Conservation (phyloP, 2,888 invertebrate species). For the Aproaerema taeniolella region DNA sequence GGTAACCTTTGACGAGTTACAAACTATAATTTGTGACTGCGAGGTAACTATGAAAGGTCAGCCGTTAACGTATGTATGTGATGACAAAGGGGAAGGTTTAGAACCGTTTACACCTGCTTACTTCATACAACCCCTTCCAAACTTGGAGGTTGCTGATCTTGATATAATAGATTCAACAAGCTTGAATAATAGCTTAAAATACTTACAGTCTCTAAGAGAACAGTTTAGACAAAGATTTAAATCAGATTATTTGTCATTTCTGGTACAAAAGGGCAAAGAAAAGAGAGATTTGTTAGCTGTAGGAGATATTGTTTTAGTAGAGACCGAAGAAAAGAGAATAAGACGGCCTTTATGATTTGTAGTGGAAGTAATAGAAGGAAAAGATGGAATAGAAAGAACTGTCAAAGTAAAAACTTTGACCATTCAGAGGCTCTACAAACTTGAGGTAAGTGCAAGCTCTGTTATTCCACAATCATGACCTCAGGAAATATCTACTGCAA, state of each 20-base stretch:
- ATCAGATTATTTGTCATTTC: slow-evolving; percentile 9
- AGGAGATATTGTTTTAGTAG: slow-evolving; percentile 11
- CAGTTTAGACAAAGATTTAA: too few species aligned
- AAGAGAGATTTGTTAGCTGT: slow-evolving; percentile 3
- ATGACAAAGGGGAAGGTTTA: slow-evolving; percentile 1
- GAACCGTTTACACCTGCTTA: slow-evolving; percentile 5
- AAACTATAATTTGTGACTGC: too few species aligned
- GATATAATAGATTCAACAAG: slow-evolving; percentile 1
- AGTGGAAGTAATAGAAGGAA: slow-evolving; percentile 9
- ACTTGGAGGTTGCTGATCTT: slow-evolving; percentile 1
- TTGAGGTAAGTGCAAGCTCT: too few species aligned
- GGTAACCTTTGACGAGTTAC: not conserved
- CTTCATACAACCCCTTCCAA: slow-evolving; percentile 7
- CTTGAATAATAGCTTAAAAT: slow-evolving; percentile 2
- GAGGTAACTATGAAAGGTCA: slow-evolving; percentile 1
- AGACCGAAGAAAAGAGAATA: slow-evolving; percentile 9
- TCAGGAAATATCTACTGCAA: too few species aligned
- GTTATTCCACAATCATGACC: too few species aligned
- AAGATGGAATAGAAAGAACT: slow-evolving; percentile 10
- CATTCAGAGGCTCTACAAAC: too few species aligned
- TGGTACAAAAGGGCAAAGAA: slow-evolving; percentile 12
- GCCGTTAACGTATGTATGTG: not conserved
- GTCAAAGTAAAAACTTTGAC: too few species aligned
- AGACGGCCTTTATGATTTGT: slow-evolving; percentile 15
- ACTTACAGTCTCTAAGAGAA: slow-evolving; percentile 3